Evolutionary conservation across 2,888 invertebrate species (phyloP).

Genomic region (Machimus rusticus): DNA sequence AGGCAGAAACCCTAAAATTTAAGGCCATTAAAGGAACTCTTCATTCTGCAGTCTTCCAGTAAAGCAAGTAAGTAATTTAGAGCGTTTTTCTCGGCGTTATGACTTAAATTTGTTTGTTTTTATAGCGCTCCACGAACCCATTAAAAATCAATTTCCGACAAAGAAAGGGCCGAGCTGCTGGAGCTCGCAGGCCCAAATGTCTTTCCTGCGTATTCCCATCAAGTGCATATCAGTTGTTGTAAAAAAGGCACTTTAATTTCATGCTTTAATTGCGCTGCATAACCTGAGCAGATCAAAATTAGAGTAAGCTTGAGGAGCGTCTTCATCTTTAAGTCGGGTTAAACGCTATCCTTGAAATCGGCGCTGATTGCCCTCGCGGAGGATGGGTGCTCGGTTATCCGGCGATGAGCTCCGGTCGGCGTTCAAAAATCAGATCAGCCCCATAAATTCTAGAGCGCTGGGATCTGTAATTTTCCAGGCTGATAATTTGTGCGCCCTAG

Average conservation of each 20-base stretch:
- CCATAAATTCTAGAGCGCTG: constrained; percentile 26
- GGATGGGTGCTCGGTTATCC: neutral
- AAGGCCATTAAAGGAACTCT: neutral
- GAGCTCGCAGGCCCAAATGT: neutral
- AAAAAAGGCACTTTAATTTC: constrained; percentile 11
- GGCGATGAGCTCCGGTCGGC: neutral
- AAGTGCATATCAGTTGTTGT: constrained; percentile 25
- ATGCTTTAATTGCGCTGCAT: constrained; percentile 20
- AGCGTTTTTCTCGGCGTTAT: neutral
- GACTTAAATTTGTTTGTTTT: constrained; percentile 15
- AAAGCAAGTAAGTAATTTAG: neutral
- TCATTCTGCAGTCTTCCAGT: neutral
- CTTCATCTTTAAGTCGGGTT: neutral
- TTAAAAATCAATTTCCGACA: constrained; percentile 34
- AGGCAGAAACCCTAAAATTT: neutral
- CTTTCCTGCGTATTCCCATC: neutral
- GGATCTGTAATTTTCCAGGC: constrained; percentile 16
- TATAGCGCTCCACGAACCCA: neutral
- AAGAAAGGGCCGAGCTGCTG: neutral
- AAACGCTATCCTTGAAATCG: neutral
- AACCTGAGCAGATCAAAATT: constrained; percentile 15
- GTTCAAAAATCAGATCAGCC: neutral
- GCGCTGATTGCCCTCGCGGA: neutral
- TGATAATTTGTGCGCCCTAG: constrained; percentile 10
- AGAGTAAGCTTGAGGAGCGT: neutral